phyloP scores from a whole-genome alignment of 2,113 vertebrate species.

The Shinisaurus crocodilurus region DNA sequence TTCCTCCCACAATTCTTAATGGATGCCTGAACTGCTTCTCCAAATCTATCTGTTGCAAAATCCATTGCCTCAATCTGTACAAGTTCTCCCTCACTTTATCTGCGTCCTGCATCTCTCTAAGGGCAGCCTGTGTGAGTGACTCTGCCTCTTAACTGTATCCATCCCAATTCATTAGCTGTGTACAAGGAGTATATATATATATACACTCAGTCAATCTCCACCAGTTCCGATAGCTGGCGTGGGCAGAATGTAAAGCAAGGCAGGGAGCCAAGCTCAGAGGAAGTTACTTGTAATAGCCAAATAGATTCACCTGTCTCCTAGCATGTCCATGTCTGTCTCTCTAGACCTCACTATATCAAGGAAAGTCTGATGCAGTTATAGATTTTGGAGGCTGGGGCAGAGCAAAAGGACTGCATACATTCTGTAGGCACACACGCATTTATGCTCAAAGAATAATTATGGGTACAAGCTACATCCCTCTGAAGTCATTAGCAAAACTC shows the following conservation, averaged over 20 bases:
- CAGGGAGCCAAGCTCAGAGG: slow-evolving; percentile 11
- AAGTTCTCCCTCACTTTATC: slow-evolving; percentile 29
- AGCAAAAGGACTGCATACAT: not conserved
- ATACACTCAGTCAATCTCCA: slow-evolving; percentile 21
- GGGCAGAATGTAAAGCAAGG: slow-evolving; percentile 1
- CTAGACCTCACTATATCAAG: not conserved
- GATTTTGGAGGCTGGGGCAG: not conserved
- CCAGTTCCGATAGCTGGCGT: accelerated
- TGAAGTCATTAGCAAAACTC: slow-evolving; percentile 14
- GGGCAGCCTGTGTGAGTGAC: slow-evolving; percentile 36
- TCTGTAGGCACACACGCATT: not conserved
- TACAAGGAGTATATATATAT: slow-evolving; percentile 4
- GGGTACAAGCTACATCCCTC: not conserved
- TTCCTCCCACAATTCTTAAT: slow-evolving; percentile 37
- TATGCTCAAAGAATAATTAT: not conserved
- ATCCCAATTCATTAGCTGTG: slow-evolving; percentile 51
- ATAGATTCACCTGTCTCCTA: slow-evolving; percentile 38
- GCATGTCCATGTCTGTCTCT: slow-evolving; percentile 3
- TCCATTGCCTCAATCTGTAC: slow-evolving; percentile 1
- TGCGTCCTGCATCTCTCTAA: slow-evolving; percentile 45
- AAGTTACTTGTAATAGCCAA: slow-evolving; percentile 14
- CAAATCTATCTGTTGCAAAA: slow-evolving; percentile 10
- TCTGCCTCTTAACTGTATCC: slow-evolving; percentile 46
- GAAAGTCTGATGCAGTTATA: not conserved
- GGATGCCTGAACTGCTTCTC: not conserved